Evolutionary conservation across 2,888 invertebrate genomes (phyloP).

Genomic region (Tenthredo livida): DNA sequence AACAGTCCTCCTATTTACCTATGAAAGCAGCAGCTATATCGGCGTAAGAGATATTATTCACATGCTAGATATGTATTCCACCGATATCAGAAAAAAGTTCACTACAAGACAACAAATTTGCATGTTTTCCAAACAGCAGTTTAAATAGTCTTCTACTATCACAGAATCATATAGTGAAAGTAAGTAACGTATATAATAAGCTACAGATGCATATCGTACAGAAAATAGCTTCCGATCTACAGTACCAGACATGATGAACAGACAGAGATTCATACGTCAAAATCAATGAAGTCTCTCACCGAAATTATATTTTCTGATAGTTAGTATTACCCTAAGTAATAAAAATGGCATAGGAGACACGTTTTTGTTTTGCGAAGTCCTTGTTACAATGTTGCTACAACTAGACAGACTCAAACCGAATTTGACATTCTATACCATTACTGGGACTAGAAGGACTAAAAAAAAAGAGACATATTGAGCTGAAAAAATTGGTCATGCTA

Average conservation of each 20-base stretch:
- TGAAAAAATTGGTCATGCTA: no score
- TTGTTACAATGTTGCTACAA: no score
- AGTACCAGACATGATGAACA: neutral
- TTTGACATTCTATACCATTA: no score
- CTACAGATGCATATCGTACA: neutral
- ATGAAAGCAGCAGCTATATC: neutral
- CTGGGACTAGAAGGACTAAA: no score
- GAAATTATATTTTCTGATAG: neutral
- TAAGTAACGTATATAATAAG: slow-evolving; percentile 23
- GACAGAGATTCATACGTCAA: neutral
- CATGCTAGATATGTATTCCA: neutral
- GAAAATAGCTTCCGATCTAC: neutral
- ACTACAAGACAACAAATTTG: neutral
- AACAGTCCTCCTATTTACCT: neutral
- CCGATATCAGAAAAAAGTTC: neutral
- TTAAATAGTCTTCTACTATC: slow-evolving; percentile 1
- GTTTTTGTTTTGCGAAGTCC: no score
- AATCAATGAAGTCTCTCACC: neutral
- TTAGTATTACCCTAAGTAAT: neutral
- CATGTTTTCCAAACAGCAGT: slow-evolving; percentile 15
- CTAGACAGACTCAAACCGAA: no score
- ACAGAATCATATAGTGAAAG: neutral
- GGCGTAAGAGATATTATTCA: neutral
- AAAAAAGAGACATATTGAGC: no score
- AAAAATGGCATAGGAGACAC: no score